phyloP scores from a whole-genome alignment of 2,888 invertebrate species.

The Junonia oenone region DNA sequence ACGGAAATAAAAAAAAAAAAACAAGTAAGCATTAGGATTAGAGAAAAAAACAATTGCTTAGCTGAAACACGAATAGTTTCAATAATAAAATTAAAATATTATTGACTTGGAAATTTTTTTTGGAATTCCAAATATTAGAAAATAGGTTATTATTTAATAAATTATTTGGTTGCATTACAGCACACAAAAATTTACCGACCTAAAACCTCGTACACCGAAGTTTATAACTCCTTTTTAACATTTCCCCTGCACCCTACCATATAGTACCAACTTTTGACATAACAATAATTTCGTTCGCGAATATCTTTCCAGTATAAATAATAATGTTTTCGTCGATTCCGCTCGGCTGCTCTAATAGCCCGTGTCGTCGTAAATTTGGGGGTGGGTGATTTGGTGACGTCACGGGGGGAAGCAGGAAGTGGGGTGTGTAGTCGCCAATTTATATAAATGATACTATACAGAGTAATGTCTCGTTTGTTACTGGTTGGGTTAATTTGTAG shows the following conservation, averaged over 20 bases:
- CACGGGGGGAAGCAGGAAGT: constrained; percentile 19
- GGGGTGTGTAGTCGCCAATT: neutral
- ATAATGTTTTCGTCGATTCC: constrained; percentile 32
- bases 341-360: constrained; percentile 45
- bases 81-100: too few relatives aligned
- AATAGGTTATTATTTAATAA: too few relatives aligned
- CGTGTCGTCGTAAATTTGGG: constrained; percentile 56
- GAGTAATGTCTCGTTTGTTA: neutral
- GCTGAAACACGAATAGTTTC: too few relatives aligned
- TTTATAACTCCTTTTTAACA: neutral
- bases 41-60: too few relatives aligned
- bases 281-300: constrained; percentile 11
- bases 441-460: neutral
- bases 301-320: constrained; percentile 24
- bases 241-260: neutral
- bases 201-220: neutral
- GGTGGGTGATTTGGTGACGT: constrained; percentile 38
- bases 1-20: too few relatives aligned
- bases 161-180: neutral
- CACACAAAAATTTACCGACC: neutral
- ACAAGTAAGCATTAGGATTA: too few relatives aligned
- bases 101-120: too few relatives aligned
- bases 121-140: too few relatives aligned
- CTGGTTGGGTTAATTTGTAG: neutral
- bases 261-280: constrained; percentile 2